These are phyloP conservation scores for Aselliscus stoliczkanus DNA, from an alignment of 2,797 vertebrate genomes.

Conservation along the genomic window DNA sequence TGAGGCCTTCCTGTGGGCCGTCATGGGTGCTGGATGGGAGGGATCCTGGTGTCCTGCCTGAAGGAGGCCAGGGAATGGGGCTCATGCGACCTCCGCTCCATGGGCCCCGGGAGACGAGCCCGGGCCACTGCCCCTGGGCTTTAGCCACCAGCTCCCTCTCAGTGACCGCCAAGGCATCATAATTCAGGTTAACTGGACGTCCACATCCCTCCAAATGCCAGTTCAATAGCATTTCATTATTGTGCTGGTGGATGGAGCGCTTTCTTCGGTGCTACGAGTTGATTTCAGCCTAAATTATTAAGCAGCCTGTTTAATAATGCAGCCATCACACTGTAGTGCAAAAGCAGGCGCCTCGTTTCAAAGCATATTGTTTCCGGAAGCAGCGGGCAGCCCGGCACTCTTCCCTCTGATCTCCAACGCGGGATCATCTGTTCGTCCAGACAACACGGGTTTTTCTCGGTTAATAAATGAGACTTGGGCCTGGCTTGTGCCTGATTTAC, in stretches of 20 bases:
- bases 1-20: not conserved
- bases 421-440: not conserved
- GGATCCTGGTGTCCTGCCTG: not conserved
- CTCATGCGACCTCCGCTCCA: fast-evolving
- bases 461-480: not conserved
- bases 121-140: fast-evolving
- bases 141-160: not conserved
- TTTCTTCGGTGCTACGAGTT: conserved; percentile 42
- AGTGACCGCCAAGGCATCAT: fast-evolving
- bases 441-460: fast-evolving
- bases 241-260: not conserved
- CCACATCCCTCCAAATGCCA: not conserved
- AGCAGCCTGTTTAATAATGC: conserved; percentile 71
- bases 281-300: conserved; percentile 74
- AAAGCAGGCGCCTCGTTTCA: conserved; percentile 57
- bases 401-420: not conserved
- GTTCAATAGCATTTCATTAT: conserved; percentile 15
- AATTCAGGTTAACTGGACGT: not conserved
- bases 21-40: fast-evolving
- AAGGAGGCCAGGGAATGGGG: fast-evolving
- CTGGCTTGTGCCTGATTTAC: fast-evolving
- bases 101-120: fast-evolving
- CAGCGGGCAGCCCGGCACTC: not conserved
- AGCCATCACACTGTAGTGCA: conserved; percentile 47
- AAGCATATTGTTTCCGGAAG: conserved; percentile 49